Base-by-base conservation (phyloP, 2,888 invertebrate genomes). In the Keiferia lycopersicella region DNA sequence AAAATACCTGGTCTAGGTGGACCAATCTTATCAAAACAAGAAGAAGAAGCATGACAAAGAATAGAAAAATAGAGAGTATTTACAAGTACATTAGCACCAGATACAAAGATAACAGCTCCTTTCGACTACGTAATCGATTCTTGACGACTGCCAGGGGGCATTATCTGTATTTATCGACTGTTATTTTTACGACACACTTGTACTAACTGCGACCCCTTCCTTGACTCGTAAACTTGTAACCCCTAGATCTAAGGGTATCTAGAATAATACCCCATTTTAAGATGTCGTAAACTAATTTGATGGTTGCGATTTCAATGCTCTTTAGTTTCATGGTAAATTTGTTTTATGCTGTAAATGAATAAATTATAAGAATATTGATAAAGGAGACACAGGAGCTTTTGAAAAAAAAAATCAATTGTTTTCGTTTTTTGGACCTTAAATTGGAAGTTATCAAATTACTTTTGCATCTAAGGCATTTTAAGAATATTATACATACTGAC, bases 121-220 rank as follows among this genome's bases (percentile, higher is more conserved):
- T 81, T 77, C 71, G 73, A 71, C 67, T 65, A 71, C 72, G 75
- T 81, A 80, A 86, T 86, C 78, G 82, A 76, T 81, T 82, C 73
- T 78, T 81, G 77, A 81, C 74, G 80, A 81, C 76, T 72, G 70
- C 72, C 69, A 70, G 72, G 70, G 73, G 73, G 76, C 79, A 77
- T 81, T 79, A 80, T 75, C 71, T 69, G 68, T 79, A 77, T 85
- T 83, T 84, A 85, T 83, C 69, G 80, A 75, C 81, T 77, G 75
- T 82, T 82, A 80, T 73, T 78, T 79, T 81, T 80, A 82, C 74
- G 77, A 76, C 70, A 63, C 64, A 58, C 67, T 70, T 69, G 65
- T 61, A 62, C 50, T 67, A 65, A 57, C 65, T 66, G 67, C 64
- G 45, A 67, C 60, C 65, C 65, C 56, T 66, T 61, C 67, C 63